These are phyloP conservation scores for Drosophila setifemur DNA, from an alignment of 1,140 invertebrate species.

Conservation along the genomic window DNA sequence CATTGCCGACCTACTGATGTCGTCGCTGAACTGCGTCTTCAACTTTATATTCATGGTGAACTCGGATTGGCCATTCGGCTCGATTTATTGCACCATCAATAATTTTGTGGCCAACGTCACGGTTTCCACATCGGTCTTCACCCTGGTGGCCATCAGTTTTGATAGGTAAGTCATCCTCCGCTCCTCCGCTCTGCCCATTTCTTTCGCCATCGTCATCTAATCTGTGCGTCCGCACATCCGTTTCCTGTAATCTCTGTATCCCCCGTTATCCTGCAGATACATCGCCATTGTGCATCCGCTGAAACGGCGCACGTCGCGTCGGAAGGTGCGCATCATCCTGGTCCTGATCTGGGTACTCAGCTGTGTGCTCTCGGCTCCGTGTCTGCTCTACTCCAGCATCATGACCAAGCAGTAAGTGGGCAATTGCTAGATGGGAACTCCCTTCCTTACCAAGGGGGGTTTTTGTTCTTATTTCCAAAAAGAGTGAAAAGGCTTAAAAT, in stretches of 20 bases:
- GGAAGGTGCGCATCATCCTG: conserved; percentile 89
- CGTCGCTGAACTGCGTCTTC: conserved; percentile 95
- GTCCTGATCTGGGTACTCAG: conserved; percentile 92
- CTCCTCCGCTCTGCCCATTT: neutral
- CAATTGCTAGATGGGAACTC: no score
- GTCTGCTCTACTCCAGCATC: conserved; percentile 91
- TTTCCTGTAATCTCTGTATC: conserved; percentile 21
- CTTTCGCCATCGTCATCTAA: conserved; percentile 6
- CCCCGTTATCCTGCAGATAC: conserved; percentile 86
- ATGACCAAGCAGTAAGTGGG: conserved; percentile 87
- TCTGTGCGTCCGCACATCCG: conserved; percentile 31
- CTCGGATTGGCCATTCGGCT: conserved; percentile 93
- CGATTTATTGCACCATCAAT: conserved; percentile 92
- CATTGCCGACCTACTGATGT: conserved; percentile 95
- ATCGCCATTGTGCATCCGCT: conserved; percentile 95
- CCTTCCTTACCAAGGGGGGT: neutral
- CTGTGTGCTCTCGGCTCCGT: conserved; percentile 90
- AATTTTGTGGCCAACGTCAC: conserved; percentile 95
- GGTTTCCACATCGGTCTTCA: conserved; percentile 95
- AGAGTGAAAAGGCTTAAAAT: no score
- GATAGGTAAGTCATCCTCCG: conserved; percentile 86
- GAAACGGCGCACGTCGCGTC: conserved; percentile 91
- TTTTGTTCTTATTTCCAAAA: no score
- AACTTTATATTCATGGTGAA: conserved; percentile 95
- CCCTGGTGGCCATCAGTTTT: conserved; percentile 91